These are phyloP conservation scores for Hermetia illucens DNA, from an alignment of 1,140 invertebrate genomes.

Conservation along the genomic window DNA sequence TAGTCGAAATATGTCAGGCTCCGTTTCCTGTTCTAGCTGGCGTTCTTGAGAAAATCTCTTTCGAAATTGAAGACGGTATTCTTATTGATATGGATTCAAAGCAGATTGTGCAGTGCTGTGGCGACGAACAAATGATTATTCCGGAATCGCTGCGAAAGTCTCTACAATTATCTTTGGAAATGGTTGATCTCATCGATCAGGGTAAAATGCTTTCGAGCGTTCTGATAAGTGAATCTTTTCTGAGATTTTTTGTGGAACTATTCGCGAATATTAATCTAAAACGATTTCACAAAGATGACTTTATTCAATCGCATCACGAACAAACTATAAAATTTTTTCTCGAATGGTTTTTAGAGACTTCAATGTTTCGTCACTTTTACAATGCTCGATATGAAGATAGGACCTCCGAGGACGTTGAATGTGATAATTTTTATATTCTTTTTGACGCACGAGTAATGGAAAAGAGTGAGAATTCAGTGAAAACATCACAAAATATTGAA, in stretches of 20 bases:
- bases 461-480: constrained; percentile 1
- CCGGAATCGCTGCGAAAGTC: constrained; percentile 42
- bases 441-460: constrained; percentile 30
- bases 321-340: constrained; percentile 54
- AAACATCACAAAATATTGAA: constrained; percentile 6
- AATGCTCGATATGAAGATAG: constrained; percentile 20
- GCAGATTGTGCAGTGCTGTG: constrained; percentile 35
- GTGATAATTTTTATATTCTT: constrained; percentile 25
- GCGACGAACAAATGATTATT: constrained; percentile 50
- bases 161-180: constrained; percentile 37
- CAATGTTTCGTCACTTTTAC: constrained; percentile 49
- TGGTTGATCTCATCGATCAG: constrained; percentile 31
- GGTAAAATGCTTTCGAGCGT: constrained; percentile 31
- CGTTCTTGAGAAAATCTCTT: constrained; percentile 33
- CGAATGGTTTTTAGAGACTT: constrained; percentile 71
- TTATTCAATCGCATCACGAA: constrained; percentile 39
- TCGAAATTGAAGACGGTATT: constrained; percentile 34
- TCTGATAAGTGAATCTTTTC: constrained; percentile 49
- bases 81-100: constrained; percentile 48
- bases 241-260: constrained; percentile 48
- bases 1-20: constrained; percentile 55
- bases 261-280: constrained; percentile 43
- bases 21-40: constrained; percentile 65
- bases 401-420: constrained; percentile 11
- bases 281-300: constrained; percentile 47